Conservation (phyloP, 2,888 invertebrate genomes). For the Caenorhabditis drosophilae region DNA sequence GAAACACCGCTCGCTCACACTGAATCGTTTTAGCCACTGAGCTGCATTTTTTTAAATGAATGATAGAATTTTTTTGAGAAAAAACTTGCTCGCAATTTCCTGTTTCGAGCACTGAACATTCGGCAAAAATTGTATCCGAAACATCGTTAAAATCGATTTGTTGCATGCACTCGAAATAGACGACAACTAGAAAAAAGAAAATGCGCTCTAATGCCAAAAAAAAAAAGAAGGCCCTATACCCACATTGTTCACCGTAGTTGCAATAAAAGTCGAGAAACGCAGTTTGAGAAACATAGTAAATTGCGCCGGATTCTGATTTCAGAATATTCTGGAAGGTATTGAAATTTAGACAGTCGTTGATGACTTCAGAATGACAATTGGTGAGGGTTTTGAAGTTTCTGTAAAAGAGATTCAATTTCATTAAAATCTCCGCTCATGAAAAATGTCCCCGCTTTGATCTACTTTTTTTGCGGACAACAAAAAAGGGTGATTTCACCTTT, state of each 20-base stretch:
- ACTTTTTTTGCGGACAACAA: too few species aligned
- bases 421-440: too few species aligned
- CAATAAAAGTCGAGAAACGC: conserved; percentile 33
- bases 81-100: conserved; percentile 36
- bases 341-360: conserved; percentile 26
- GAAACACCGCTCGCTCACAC: conserved; percentile 29
- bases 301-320: conserved; percentile 17
- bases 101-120: conserved; percentile 27
- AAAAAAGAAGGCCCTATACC: conserved; percentile 1
- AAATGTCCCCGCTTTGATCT: too few species aligned
- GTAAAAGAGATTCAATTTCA: conserved; percentile 2
- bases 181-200: conserved; percentile 15
- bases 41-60: conserved; percentile 5
- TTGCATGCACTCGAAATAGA: conserved; percentile 27
- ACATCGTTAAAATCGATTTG: conserved; percentile 21
- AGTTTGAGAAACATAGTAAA: conserved; percentile 26
- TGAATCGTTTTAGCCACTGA: conserved; percentile 28
- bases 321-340: conserved; percentile 27
- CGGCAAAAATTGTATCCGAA: conserved; percentile 20
- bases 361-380: conserved; percentile 24
- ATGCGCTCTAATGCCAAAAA: background rate
- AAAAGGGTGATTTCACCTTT: too few species aligned
- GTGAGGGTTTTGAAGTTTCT: conserved; percentile 14
- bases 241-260: conserved; percentile 22
- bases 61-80: background rate